Base-by-base conservation (phyloP, 2,113 vertebrate genomes). In the Oxygymnocypris stewartii region DNA sequence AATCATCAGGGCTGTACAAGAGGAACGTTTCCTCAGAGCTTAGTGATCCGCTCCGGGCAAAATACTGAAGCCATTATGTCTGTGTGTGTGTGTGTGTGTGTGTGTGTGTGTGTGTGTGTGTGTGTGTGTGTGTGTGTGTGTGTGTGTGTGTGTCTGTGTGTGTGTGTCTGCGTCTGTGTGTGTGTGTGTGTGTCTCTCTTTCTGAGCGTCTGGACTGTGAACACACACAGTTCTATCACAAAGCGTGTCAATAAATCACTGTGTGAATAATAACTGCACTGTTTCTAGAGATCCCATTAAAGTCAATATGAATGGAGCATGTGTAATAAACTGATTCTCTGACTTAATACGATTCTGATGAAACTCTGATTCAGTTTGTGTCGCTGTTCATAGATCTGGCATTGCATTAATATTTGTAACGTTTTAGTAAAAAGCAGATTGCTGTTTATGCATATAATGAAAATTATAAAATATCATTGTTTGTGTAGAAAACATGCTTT, bases 121-220 rank as follows among this genome's bases (percentile, higher is more conserved):
- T 31, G 28, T 1, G 28, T 31, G 28, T 31, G 28, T 31, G 28
- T 31, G 28, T 31, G 28, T 31, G 1, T 31, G 28, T 1, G 28
- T 31, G 28, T 31, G 28, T 31, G 28, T 31, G 1, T 31, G 28
- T 31, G 28, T 31, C 28, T 31, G 28, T 1, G 28, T 31, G 28
- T 31, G 1, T 31, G 28, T 31, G 28, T 31, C 1, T 31, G 28
- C 28, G 28, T 31, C 1, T 31, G 28, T 31, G 28, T 31, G 28
- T 31, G 28, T 31, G 28, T 31, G 28, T 31, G 28, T 31, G 28
- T 31, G 28, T 31, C n/a, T 73, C 35, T 23, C 35, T 10, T 42
- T 74, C 71, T 74, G 65, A 69, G 37, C 20, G 37, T 74, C 71
- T 74, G 71, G 71, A 74, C 69, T 71, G 69, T 40, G 69, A 71